Conservation (phyloP, 2,888 invertebrate genomes). For the Actias luna region DNA sequence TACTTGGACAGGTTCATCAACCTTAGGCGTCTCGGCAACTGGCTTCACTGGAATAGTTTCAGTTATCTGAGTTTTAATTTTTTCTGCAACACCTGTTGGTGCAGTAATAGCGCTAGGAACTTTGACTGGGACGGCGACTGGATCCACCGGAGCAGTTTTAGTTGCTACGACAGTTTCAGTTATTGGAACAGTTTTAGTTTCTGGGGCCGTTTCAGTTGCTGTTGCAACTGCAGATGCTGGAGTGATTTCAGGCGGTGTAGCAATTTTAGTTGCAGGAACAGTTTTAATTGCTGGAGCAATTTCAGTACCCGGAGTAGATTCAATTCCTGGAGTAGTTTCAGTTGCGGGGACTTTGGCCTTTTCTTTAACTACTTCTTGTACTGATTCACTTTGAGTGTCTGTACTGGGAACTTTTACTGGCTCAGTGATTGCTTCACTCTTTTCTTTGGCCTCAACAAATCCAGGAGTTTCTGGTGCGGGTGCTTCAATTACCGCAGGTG, state of each 20-base stretch:
- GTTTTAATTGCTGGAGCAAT: no score
- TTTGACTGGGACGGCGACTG: slow-evolving; percentile 19
- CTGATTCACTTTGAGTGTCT: background rate
- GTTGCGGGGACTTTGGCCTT: slow-evolving; percentile 10
- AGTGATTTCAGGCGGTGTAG: no score
- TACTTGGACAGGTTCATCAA: slow-evolving; percentile 24
- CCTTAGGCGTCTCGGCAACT: slow-evolving; percentile 25
- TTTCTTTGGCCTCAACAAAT: slow-evolving; percentile 16
- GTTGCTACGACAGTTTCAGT: background rate
- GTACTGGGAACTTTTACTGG: slow-evolving; percentile 8
- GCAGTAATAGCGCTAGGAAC: slow-evolving; percentile 17
- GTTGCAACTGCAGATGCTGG: no score
- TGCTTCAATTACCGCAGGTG: slow-evolving; percentile 21
- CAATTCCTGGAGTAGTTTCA: background rate
- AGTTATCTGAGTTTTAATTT: background rate
- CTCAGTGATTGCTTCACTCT: background rate
- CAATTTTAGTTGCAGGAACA: no score
- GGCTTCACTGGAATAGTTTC: slow-evolving; percentile 26
- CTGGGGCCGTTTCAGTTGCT: no score
- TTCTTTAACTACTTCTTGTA: slow-evolving; percentile 6
- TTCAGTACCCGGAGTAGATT: no score
- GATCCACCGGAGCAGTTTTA: slow-evolving; percentile 16
- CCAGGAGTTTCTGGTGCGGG: slow-evolving; percentile 25
- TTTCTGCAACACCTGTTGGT: background rate
- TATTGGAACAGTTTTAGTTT: no score